Evolutionary conservation across 2,113 vertebrate species (phyloP).

Genomic region (Apaloderma vittatum): DNA sequence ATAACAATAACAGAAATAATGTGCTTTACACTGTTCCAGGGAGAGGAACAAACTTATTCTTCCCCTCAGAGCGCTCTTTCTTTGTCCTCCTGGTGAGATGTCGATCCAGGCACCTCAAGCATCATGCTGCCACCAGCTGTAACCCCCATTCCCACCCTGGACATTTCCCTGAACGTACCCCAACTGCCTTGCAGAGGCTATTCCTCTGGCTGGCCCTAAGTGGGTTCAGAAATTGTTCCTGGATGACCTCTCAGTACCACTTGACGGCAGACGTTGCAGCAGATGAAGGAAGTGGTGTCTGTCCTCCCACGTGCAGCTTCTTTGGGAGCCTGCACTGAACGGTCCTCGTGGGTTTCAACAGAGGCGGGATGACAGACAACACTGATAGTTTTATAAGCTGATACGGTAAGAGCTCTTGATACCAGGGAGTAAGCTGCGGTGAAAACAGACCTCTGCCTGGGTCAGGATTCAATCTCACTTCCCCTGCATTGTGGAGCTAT

Average conservation of each 20-base stretch:
- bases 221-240: neutral
- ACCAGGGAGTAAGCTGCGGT: neutral
- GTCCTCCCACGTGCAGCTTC: neutral
- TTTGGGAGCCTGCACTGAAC: neutral
- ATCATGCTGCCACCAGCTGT: neutral
- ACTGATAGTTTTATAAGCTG: neutral
- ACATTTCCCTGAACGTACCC: neutral
- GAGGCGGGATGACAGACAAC: neutral
- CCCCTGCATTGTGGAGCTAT: neutral
- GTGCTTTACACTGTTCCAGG: neutral
- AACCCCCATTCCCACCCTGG: neutral
- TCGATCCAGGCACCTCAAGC: neutral
- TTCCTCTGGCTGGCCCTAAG: neutral
- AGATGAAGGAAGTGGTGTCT: neutral
- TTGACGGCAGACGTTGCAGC: neutral
- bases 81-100: neutral
- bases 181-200: accelerated
- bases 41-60: neutral
- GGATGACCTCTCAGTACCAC: accelerated
- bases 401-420: neutral
- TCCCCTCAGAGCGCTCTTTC: accelerated
- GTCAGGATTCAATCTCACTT: neutral
- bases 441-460: neutral
- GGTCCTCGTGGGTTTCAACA: neutral
- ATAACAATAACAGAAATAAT: neutral